Evolutionary conservation across 2,113 vertebrate species (phyloP), one percentile per base, ranked within the genome.

Genomic region (Shinisaurus crocodilurus): DNA sequence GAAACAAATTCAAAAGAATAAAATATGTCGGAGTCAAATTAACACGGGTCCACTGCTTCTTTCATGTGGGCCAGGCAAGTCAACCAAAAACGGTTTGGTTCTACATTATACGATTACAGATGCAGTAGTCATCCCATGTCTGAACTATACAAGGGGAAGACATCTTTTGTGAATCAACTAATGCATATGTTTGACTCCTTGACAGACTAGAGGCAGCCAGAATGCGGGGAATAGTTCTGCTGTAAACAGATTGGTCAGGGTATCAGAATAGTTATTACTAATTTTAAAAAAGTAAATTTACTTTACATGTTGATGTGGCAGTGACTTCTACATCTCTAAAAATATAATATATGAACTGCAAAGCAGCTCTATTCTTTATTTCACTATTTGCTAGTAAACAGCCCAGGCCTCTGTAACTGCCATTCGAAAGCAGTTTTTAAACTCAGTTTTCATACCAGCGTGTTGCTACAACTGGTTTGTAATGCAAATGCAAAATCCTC

Each of bases 11-110:
- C 16, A 23, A 85, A 84, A 50, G 0, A 40, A 27, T 45, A 82
- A 88, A 87, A 89, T 85, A 16, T 40, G 34, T 74, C 93, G 85
- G 76, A 92, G 87, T 74, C 10, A 76, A 79, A 37, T 82, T 88
- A 80, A 50, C 88, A 79, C n/a, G 23, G 20, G 2, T 72, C 83
- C 70, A 70, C 0, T 91, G 0, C 83, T 75, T 87, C 2, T 87
- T 91, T 86, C 85, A 85, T 54, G 23, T 70, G 34, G 45, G 45
- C 23, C 45, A 79, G 13, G 13, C 57, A 79, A 34, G 45, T 43
- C 45, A 27, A 27, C 81, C 37, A 45, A 37, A 57, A 43, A 37
- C 79, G 34, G 20, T 20, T 50, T 13, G 13, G 23, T 67, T 70
- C 65, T 15, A 50, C 32, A 79, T 79, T 63, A 43, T 50, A 69